Base-by-base conservation (phyloP, 2,797 vertebrate species). In the Coilia nasus region DNA sequence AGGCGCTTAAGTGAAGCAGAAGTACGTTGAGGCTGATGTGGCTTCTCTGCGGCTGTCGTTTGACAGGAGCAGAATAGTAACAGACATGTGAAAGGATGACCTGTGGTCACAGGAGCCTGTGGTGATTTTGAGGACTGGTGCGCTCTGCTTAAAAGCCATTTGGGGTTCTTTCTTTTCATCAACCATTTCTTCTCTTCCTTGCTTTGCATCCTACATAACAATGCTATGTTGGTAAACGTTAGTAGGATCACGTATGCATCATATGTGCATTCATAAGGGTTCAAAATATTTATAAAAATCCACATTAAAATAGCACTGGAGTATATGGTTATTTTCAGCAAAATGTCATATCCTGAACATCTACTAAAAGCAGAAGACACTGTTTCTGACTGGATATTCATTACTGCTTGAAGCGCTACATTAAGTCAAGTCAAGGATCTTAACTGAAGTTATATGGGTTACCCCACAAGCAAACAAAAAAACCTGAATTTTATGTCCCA, bases 31-130 rank as follows among this genome's bases (percentile, higher is more conserved):
- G 86, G 85, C 84, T 78, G 82, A 88, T 87, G 88, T 85, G 89
- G 92, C 91, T 90, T 88, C 87, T 78, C 41, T 21, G 90, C 90
- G 90, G 88, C 91, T 91, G 90, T 88, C 88, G 86, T 87, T 90
- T 89, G 57, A 28, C 35, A 75, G 3, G 46, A 82, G 57, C 87
- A 82, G 57, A 86, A 85, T 47, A 60, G 87, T 78, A 44, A 44
- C 89, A 81, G 88, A 83, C 87, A 90, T 92, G 91, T 92, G 87
- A 87, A 90, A 87, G 83, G 81, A 87, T 75, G 84, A 84, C 83
- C 87, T 87, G 44, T 84, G 81, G 89, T 86, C 87, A 87, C 46
- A 84, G 85, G 80, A 83, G 80, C 62, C 35, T 41, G 82, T 80
- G 54, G 84, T 57, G 86, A 85, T 91, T 84, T 84, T 84, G 59